phyloP scores from a whole-genome alignment of 2,113 vertebrate species.

The Lepus europaeus region DNA sequence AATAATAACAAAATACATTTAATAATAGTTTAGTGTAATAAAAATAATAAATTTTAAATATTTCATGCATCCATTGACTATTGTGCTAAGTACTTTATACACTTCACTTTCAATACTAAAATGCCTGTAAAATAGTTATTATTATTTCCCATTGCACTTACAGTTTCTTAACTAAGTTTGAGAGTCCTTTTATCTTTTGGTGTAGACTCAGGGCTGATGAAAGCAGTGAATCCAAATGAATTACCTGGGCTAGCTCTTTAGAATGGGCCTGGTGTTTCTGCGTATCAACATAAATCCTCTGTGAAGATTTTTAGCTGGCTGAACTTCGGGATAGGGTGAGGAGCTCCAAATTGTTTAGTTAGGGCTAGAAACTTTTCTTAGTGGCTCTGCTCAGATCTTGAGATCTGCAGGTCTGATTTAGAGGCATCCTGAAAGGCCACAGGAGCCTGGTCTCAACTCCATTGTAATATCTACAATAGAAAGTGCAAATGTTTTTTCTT shows the following conservation, averaged over 20 bases:
- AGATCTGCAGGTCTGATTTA: not conserved
- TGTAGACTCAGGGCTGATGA: not conserved
- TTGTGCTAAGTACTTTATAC: not conserved
- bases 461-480: not conserved
- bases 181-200: slow-evolving; percentile 16
- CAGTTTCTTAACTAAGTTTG: slow-evolving; percentile 4
- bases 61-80: not conserved
- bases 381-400: not conserved
- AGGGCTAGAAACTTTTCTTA: not conserved
- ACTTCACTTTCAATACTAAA: slow-evolving; percentile 52
- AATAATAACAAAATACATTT: slow-evolving; percentile 7
- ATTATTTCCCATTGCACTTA: not conserved
- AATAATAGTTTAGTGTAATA: slow-evolving; percentile 21
- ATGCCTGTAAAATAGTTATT: not conserved
- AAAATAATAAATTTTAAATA: slow-evolving; percentile 22
- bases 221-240: not conserved
- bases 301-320: not conserved
- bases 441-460: not conserved
- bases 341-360: not conserved
- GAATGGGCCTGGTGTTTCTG: slow-evolving; percentile 6
- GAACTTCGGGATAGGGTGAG: not conserved
- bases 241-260: not conserved
- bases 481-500: not conserved
- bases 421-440: not conserved
- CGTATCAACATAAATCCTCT: not conserved